phyloP scores from a whole-genome alignment of 2,797 vertebrate species.

The Basileuterus tristriatus region DNA sequence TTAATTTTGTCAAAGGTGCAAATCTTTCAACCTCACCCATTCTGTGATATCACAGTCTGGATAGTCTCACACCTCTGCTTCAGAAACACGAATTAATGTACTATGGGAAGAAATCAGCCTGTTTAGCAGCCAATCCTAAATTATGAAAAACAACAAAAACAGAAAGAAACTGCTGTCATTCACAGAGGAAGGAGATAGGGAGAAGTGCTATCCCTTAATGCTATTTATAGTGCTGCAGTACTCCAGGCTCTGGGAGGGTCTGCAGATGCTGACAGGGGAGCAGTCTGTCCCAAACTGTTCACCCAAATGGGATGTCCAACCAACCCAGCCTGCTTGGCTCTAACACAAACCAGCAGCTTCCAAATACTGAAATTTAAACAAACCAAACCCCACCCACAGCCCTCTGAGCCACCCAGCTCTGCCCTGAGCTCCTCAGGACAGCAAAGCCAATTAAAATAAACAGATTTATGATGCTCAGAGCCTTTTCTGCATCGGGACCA shows the following conservation, averaged over 20 bases:
- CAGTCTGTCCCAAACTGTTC: background rate
- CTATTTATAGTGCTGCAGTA: background rate
- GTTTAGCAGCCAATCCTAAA: background rate
- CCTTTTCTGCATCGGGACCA: background rate
- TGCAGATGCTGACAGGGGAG: background rate
- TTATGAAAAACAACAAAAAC: background rate
- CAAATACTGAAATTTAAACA: background rate
- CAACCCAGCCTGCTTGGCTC: background rate
- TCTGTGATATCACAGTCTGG: background rate
- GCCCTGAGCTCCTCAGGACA: background rate
- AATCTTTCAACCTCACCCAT: background rate
- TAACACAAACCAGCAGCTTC: conserved; percentile 11
- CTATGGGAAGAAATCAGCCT: background rate
- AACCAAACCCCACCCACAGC: background rate
- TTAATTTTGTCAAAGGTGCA: background rate
- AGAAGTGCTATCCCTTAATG: background rate
- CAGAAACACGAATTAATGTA: fast-evolving
- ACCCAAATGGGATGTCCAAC: background rate
- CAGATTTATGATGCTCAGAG: background rate
- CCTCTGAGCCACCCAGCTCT: background rate
- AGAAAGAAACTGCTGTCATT: background rate
- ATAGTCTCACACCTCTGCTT: background rate
- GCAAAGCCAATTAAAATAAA: conserved; percentile 59
- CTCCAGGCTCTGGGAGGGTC: background rate
- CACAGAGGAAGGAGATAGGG: background rate